These are phyloP conservation scores for Conus betulinus DNA, from an alignment of 1,140 invertebrate genomes.

Conservation along the genomic window DNA sequence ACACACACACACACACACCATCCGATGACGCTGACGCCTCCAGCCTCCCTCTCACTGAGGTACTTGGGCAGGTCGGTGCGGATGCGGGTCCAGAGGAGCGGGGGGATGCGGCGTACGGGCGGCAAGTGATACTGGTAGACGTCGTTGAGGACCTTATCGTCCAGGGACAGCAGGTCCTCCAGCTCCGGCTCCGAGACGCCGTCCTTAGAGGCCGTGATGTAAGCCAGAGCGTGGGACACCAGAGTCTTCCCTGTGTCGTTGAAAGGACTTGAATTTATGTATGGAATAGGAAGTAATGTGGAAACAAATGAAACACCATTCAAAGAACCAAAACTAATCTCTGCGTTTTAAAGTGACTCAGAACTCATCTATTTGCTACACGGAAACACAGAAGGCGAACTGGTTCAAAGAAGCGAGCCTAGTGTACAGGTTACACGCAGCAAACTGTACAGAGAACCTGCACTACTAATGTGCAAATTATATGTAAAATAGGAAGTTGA, in stretches of 20 bases:
- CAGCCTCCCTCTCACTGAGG: conserved; percentile 95
- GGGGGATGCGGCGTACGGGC: conserved; percentile 94
- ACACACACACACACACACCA: conserved; percentile 79
- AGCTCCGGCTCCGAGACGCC: conserved; percentile 73
- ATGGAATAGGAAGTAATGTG: too few relatives aligned
- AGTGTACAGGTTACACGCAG: too few relatives aligned
- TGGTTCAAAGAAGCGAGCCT: too few relatives aligned
- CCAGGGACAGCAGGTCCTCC: conserved; percentile 62
- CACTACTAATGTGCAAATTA: too few relatives aligned
- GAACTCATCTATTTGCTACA: too few relatives aligned
- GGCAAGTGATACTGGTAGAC: conserved; percentile 98
- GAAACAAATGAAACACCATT: too few relatives aligned
- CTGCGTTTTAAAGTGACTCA: too few relatives aligned
- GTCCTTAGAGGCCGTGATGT: conserved; percentile 73
- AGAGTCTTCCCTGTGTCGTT: conserved; percentile 57
- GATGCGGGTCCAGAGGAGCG: conserved; percentile 92
- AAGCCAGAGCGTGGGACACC: conserved; percentile 72
- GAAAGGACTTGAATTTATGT: too few relatives aligned
- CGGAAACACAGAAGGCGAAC: too few relatives aligned
- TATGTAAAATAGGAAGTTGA: too few relatives aligned
- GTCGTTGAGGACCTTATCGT: conserved; percentile 92
- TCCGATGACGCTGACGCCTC: conserved; percentile 96
- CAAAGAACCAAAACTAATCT: too few relatives aligned
- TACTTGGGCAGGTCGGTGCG: conserved; percentile 83
- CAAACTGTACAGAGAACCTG: too few relatives aligned